These are phyloP conservation scores for Zosterops lateralis DNA, from an alignment of 2,113 vertebrate genomes.

Conservation along the genomic window DNA sequence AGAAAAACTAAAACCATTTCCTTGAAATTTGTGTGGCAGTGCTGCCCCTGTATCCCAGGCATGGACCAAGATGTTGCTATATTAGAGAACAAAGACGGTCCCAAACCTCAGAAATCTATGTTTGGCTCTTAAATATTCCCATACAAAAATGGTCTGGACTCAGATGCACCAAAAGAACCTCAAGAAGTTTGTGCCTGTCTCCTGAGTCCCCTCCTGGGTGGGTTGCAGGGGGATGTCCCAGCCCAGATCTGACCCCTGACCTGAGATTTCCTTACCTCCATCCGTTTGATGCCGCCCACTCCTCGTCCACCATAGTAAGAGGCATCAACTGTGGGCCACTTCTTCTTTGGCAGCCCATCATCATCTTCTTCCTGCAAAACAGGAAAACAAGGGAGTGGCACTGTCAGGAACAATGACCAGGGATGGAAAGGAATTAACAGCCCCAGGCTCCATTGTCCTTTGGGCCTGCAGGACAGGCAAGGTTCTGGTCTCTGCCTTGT, in stretches of 20 bases:
- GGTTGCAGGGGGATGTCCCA: not conserved
- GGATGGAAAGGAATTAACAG: not conserved
- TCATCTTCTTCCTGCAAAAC: slow-evolving; percentile 83
- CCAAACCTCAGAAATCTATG: not conserved
- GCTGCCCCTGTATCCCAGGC: not conserved
- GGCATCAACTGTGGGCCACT: slow-evolving; percentile 89
- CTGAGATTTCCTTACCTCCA: slow-evolving; percentile 83
- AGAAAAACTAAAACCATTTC: not conserved
- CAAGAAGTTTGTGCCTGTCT: not conserved
- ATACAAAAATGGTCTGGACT: not conserved
- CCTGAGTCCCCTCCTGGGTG: not conserved
- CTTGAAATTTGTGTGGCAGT: not conserved
- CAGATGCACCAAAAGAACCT: not conserved
- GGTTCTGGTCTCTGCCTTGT: not conserved
- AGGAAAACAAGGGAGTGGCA: not conserved
- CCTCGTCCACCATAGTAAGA: slow-evolving; percentile 96
- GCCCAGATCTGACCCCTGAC: not conserved
- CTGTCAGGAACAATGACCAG: not conserved
- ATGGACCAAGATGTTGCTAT: accelerated
- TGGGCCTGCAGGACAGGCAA: not conserved
- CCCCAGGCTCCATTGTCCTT: not conserved
- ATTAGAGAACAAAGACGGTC: not conserved
- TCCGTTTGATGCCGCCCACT: slow-evolving; percentile 95
- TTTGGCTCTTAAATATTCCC: not conserved
- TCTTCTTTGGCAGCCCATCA: slow-evolving; percentile 87